phyloP scores from a whole-genome alignment of 2,797 vertebrate genomes.

The Pteropus rufus region DNA sequence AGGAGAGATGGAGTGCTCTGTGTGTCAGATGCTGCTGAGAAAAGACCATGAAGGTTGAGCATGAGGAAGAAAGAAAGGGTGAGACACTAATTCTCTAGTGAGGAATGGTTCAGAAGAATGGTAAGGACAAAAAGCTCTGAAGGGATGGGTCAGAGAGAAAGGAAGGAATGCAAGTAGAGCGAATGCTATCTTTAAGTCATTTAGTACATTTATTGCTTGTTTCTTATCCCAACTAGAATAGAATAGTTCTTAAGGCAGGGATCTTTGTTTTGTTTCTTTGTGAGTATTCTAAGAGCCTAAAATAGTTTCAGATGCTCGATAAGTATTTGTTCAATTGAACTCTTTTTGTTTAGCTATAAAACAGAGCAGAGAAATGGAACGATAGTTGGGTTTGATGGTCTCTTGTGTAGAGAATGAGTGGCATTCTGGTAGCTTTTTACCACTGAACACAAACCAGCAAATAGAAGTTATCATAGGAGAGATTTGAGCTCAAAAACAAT shows the following conservation, averaged over 20 bases:
- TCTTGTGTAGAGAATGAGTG: neutral
- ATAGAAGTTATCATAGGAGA: neutral
- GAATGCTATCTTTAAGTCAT: neutral
- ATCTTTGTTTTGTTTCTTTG: slow-evolving; percentile 1
- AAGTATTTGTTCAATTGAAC: slow-evolving; percentile 36
- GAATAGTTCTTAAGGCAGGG: neutral
- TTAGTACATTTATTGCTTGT: neutral
- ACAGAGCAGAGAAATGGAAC: neutral
- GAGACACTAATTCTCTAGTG: neutral
- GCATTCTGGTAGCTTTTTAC: neutral
- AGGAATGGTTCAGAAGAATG: neutral
- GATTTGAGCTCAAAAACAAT: slow-evolving; percentile 46
- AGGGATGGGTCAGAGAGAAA: neutral
- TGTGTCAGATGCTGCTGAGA: neutral
- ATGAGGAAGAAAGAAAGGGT: neutral
- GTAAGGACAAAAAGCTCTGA: neutral
- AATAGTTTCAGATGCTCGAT: neutral
- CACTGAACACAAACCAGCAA: slow-evolving; percentile 2
- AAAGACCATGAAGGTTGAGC: neutral
- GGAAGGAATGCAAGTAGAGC: neutral
- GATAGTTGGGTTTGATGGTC: neutral
- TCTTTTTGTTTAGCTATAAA: neutral
- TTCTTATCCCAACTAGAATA: neutral
- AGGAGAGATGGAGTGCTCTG: neutral
- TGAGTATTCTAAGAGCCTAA: neutral